phyloP scores from a whole-genome alignment of 2,888 invertebrate species.

The Rhagium mordax region DNA sequence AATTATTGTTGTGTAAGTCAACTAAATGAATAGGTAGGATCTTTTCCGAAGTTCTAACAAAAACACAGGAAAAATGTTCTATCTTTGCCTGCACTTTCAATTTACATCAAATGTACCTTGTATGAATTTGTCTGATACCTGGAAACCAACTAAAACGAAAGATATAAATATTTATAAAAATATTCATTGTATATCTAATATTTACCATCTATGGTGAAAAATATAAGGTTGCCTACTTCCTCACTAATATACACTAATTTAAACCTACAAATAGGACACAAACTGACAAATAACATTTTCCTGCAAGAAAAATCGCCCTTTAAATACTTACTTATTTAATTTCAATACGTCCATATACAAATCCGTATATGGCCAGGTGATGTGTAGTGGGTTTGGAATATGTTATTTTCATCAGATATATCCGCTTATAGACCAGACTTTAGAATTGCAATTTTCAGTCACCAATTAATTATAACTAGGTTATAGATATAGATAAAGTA shows the following conservation, averaged over 20 bases:
- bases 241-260: slow-evolving; percentile 6
- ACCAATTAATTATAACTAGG: slow-evolving; percentile 26
- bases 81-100: neutral
- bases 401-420: slow-evolving; percentile 28
- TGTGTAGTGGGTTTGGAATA: neutral
- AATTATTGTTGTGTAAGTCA: no score
- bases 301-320: neutral
- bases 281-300: slow-evolving; percentile 17
- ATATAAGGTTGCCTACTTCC: neutral
- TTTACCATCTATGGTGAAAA: neutral
- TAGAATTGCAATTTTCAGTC: slow-evolving; percentile 44
- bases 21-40: no score
- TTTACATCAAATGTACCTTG: neutral
- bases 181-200: neutral
- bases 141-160: neutral
- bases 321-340: neutral
- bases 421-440: slow-evolving; percentile 41
- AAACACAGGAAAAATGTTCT: no score
- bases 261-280: slow-evolving; percentile 17
- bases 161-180: neutral
- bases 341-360: no score
- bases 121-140: neutral
- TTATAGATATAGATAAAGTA: slow-evolving; percentile 22
- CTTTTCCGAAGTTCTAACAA: no score
- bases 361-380: neutral